A percentile compares a stretch with the other conserved stretches of the same genome.
These are phyloP conservation scores for Sapajus apella DNA, from an alignment of 2,113 vertebrate genomes.

Conservation along the genomic window DNA sequence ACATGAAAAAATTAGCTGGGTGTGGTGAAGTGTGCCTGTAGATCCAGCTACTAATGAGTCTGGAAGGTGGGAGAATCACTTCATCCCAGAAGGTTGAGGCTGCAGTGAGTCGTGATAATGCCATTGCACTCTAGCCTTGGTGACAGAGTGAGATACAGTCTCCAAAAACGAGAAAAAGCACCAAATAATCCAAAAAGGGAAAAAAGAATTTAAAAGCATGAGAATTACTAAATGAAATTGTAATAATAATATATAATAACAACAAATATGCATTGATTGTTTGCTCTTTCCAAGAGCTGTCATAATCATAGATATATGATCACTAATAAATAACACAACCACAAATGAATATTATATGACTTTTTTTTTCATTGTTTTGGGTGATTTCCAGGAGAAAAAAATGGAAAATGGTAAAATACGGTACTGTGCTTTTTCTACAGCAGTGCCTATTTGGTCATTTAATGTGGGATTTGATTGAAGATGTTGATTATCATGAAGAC, in stretches of 20 bases:
- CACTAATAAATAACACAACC: neutral
- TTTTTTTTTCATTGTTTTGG: neutral
- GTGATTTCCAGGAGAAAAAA: neutral
- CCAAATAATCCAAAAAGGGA: neutral
- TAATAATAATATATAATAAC: neutral
- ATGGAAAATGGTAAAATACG: neutral
- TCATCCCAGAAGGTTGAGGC: too few relatives aligned
- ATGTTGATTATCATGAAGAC: neutral
- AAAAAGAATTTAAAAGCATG: conserved; percentile 7
- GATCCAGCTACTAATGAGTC: too few relatives aligned
- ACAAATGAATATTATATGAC: neutral
- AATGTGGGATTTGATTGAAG: neutral
- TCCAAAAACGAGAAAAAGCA: too few relatives aligned
- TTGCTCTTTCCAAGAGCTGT: neutral
- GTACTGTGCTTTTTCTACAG: neutral
- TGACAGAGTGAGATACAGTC: too few relatives aligned
- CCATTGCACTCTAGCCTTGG: too few relatives aligned
- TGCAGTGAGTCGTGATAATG: too few relatives aligned
- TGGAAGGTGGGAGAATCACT: too few relatives aligned
- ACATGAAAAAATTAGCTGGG: too few relatives aligned
- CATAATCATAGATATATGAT: neutral
- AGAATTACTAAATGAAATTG: conserved; percentile 25
- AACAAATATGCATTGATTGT: neutral
- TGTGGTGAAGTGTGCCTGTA: too few relatives aligned
- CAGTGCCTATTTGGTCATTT: neutral